Conservation (phyloP, 2,797 vertebrate genomes). For the Amblyopsis hoosieri region DNA sequence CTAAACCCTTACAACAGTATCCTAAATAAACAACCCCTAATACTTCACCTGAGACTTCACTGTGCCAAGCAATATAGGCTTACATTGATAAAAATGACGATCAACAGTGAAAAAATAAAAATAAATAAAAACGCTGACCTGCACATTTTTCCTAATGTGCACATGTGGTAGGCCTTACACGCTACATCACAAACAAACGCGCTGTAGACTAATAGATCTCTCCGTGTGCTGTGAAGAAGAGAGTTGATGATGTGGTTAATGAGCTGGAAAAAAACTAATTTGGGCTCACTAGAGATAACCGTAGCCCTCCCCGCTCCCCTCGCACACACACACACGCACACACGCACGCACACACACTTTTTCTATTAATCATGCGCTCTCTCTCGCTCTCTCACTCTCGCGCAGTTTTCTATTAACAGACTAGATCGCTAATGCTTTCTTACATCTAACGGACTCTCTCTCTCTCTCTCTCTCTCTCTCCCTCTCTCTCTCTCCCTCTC, state of each 20-base stretch:
- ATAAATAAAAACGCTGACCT: not conserved
- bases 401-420: constrained; percentile 21
- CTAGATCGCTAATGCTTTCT: constrained; percentile 38
- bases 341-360: constrained; percentile 1
- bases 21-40: too few relatives aligned
- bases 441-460: not conserved
- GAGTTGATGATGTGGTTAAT: constrained; percentile 71
- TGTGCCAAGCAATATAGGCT: too few relatives aligned
- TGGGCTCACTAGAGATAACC: constrained; percentile 65
- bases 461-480: not conserved
- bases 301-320: not conserved
- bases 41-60: too few relatives aligned
- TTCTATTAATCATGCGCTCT: constrained; percentile 30
- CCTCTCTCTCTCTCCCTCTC: not conserved
- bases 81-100: too few relatives aligned
- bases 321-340: not conserved
- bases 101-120: not conserved
- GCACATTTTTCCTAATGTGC: not conserved
- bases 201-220: constrained; percentile 20
- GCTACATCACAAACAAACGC: constrained; percentile 8
- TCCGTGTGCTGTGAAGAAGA: constrained; percentile 38
- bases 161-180: not conserved
- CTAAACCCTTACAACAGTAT: too few relatives aligned
- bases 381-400: not conserved
- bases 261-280: constrained; percentile 74